Conservation (phyloP, 2,888 invertebrate species). For the Drosophila neonasuta region DNA sequence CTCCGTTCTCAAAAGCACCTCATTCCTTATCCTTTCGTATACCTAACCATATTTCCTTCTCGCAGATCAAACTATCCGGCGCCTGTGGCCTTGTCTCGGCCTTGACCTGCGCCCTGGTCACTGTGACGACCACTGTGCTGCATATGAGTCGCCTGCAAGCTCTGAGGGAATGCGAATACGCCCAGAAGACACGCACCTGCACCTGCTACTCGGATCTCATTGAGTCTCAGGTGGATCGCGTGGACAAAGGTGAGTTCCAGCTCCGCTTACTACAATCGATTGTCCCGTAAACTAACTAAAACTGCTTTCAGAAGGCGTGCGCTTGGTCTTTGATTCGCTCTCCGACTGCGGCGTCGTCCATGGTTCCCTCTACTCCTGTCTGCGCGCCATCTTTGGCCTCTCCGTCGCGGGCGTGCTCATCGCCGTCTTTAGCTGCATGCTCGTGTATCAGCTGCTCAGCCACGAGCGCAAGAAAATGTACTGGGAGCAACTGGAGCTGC, state of each 20-base stretch:
- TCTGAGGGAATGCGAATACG: conserved; percentile 93
- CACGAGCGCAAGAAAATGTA: conserved; percentile 97
- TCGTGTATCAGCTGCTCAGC: conserved; percentile 93
- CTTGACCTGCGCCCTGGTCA: conserved; percentile 91
- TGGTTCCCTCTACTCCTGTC: conserved; percentile 93
- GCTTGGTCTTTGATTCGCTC: conserved; percentile 93
- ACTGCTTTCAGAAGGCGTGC: conserved; percentile 84
- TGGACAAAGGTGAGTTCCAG: conserved; percentile 76
- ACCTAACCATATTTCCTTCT: neutral
- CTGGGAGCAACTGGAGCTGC: conserved; percentile 94
- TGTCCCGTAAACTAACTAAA: neutral
- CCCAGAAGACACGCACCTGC: conserved; percentile 88
- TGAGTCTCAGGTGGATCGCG: conserved; percentile 85
- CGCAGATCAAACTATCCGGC: conserved; percentile 93
- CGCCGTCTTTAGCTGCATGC: conserved; percentile 95
- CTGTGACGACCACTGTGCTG: conserved; percentile 93
- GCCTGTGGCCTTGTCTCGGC: conserved; percentile 94
- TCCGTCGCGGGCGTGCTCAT: conserved; percentile 94
- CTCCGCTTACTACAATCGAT: neutral
- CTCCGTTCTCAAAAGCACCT: neutral
- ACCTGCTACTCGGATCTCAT: conserved; percentile 90
- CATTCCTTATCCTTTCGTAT: neutral
- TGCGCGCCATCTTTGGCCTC: conserved; percentile 94
- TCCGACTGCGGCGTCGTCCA: conserved; percentile 95
- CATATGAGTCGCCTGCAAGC: conserved; percentile 95